A percentile compares a stretch with the other conserved stretches of the same genome.
Evolutionary conservation across 2,888 invertebrate genomes (phyloP).

Genomic region (Brenthis ino): DNA sequence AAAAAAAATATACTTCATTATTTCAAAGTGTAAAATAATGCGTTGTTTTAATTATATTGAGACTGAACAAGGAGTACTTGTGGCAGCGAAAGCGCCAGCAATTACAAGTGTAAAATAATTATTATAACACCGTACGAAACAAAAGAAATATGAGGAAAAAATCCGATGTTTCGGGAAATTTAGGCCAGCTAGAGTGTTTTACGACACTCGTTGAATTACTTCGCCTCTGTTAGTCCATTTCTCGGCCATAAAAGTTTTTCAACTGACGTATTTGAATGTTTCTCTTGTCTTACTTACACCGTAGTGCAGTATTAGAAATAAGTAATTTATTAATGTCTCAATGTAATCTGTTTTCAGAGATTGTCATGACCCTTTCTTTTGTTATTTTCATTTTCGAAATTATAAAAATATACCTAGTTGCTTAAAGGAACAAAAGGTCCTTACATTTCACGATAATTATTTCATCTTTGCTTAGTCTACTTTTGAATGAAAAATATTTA

Average conservation of each 20-base stretch:
- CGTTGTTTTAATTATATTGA: constrained; percentile 19
- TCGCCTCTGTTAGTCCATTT: constrained; percentile 41
- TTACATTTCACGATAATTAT: constrained; percentile 15
- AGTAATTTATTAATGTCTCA: constrained; percentile 8
- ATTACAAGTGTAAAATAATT: constrained; percentile 34
- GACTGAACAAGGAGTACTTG: constrained; percentile 15
- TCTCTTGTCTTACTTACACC: constrained; percentile 34
- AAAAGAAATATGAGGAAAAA: constrained; percentile 38
- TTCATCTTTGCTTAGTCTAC: constrained; percentile 7
- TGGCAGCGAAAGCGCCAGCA: constrained; percentile 24
- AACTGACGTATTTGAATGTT: constrained; percentile 41
- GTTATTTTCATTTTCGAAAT: constrained; percentile 6
- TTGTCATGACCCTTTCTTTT: neutral
- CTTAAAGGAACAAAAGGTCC: constrained; percentile 10
- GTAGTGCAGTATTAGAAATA: constrained; percentile 7
- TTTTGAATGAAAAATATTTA: constrained; percentile 9
- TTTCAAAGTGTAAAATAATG: neutral
- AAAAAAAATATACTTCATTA: neutral
- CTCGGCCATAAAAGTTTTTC: constrained; percentile 43
- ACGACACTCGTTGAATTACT: constrained; percentile 44
- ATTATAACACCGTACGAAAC: constrained; percentile 33
- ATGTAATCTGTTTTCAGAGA: neutral
- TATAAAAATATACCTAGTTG: neutral
- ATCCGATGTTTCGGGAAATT: constrained; percentile 38
- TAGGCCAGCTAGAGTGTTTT: constrained; percentile 41